These are phyloP conservation scores for Myiopsitta monachus DNA, from an alignment of 2,113 vertebrate genomes.

Conservation along the genomic window DNA sequence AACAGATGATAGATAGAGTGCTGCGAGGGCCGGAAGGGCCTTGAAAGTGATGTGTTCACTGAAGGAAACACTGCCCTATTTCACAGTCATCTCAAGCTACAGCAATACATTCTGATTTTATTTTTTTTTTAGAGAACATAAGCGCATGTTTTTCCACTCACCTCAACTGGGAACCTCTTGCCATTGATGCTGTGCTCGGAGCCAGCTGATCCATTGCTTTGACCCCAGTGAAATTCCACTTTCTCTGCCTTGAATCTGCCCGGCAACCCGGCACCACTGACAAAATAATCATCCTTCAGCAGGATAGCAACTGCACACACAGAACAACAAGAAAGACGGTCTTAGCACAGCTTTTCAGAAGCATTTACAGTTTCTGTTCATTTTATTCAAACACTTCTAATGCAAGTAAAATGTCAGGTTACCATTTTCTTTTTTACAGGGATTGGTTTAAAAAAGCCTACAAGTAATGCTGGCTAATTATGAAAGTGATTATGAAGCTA, in stretches of 20 bases:
- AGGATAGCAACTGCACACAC: constrained; percentile 87
- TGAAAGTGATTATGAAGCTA: constrained; percentile 13
- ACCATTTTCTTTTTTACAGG: neutral
- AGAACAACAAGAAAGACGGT: neutral
- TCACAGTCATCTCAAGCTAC: neutral
- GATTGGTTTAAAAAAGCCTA: neutral
- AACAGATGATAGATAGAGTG: constrained; percentile 20
- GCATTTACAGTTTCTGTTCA: neutral
- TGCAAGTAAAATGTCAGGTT: neutral
- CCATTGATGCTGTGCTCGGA: constrained; percentile 94
- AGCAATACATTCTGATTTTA: neutral
- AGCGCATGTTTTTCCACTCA: constrained; percentile 65
- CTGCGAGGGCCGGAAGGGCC: neutral
- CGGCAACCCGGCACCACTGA: constrained; percentile 88
- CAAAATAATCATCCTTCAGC: constrained; percentile 94
- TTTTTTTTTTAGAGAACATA: neutral
- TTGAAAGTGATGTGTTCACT: neutral
- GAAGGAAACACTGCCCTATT: constrained; percentile 5
- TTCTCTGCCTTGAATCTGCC: constrained; percentile 96
- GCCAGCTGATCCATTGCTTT: constrained; percentile 90
- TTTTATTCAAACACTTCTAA: neutral
- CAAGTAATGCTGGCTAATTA: neutral
- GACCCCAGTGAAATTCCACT: constrained; percentile 97
- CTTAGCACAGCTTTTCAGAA: neutral
- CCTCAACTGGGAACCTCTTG: constrained; percentile 91